These are phyloP conservation scores for Taenioides sp. DNA, from an alignment of 2,797 vertebrate species.

Conservation along the genomic window DNA sequence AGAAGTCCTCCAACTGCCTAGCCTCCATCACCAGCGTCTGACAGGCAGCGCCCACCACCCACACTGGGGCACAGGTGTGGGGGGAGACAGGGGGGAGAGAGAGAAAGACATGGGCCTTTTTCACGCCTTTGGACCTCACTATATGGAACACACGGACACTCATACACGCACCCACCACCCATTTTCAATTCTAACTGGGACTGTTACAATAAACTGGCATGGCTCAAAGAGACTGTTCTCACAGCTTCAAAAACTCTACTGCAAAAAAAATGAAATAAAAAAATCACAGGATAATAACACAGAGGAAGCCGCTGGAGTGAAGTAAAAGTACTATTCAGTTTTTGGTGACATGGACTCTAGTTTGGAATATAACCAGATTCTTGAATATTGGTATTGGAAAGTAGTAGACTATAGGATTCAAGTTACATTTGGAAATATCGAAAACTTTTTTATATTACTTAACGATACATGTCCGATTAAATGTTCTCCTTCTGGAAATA, in stretches of 20 bases:
- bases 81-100: constrained; percentile 38
- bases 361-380: constrained; percentile 77
- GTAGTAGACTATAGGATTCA: constrained; percentile 79
- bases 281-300: constrained; percentile 42
- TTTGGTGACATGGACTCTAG: constrained; percentile 76
- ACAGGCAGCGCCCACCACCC: constrained; percentile 67
- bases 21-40: constrained; percentile 99
- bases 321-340: constrained; percentile 62
- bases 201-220: constrained; percentile 84
- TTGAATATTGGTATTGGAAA: constrained; percentile 79
- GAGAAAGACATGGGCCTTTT: constrained; percentile 51
- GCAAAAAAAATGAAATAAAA: constrained; percentile 74
- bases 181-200: constrained; percentile 77
- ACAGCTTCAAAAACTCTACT: constrained; percentile 80
- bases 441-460: constrained; percentile 76
- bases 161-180: constrained; percentile 34
- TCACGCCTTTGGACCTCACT: constrained; percentile 48
- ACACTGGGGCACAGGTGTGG: constrained; percentile 51
- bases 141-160: constrained; percentile 50
- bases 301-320: constrained; percentile 60
- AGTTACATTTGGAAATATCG: constrained; percentile 79
- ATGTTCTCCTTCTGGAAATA: constrained; percentile 79
- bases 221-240: constrained; percentile 85
- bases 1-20: constrained; percentile 98
- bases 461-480: constrained; percentile 77